These are phyloP conservation scores for Lycaena phlaeas DNA, from an alignment of 2,888 invertebrate species.

Conservation along the genomic window DNA sequence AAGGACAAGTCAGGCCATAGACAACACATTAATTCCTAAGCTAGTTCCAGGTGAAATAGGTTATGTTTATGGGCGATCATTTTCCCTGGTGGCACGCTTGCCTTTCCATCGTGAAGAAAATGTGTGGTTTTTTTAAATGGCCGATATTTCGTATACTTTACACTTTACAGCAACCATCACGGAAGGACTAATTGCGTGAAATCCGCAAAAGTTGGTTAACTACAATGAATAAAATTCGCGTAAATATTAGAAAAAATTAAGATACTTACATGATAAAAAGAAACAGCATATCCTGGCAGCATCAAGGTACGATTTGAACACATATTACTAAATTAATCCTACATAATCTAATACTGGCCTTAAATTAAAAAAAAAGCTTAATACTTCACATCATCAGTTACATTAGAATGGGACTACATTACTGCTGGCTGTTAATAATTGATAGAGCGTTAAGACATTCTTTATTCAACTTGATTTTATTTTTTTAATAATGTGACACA, in stretches of 20 bases:
- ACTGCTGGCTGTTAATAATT: not conserved
- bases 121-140: too few species aligned
- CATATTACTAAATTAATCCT: constrained; percentile 13
- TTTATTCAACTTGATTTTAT: not conserved
- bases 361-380: constrained; percentile 11
- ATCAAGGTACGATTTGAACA: constrained; percentile 5
- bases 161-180: too few species aligned
- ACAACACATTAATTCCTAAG: too few species aligned
- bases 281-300: constrained; percentile 6
- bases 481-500: not conserved
- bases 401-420: not conserved
- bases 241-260: constrained; percentile 10
- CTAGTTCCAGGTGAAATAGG: too few species aligned
- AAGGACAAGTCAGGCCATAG: too few species aligned
- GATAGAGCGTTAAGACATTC: not conserved
- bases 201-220: too few species aligned
- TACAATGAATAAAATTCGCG: too few species aligned
- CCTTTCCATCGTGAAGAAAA: too few species aligned
- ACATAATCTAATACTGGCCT: constrained; percentile 39
- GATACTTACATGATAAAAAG: constrained; percentile 17
- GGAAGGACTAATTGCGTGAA: too few species aligned
- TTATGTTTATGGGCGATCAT: too few species aligned
- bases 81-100: too few species aligned
- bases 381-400: not conserved
- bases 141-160: too few species aligned